Evolutionary conservation across 2,888 invertebrate genomes (phyloP).

Genomic region (Tryphoninae sp.): DNA sequence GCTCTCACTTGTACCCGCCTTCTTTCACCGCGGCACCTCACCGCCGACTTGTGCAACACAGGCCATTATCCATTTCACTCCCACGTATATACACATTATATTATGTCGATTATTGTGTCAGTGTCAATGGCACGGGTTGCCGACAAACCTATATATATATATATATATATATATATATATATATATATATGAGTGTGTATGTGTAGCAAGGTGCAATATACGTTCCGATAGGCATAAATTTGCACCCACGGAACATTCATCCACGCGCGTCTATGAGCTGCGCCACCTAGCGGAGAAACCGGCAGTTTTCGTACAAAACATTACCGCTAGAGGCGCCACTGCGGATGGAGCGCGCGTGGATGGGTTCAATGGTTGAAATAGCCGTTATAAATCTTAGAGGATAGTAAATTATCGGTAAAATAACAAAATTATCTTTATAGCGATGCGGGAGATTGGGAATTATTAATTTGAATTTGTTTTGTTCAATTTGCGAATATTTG

Average conservation of each 20-base stretch:
- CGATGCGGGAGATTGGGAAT: too few species aligned
- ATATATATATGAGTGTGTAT: not conserved
- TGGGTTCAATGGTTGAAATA: too few species aligned
- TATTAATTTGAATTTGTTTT: too few species aligned
- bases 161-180: not conserved
- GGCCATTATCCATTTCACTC: slow-evolving; percentile 67
- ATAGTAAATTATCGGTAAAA: too few species aligned
- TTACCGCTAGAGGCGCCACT: too few species aligned
- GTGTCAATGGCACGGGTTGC: slow-evolving; percentile 77
- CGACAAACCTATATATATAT: not conserved
- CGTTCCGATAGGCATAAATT: not conserved
- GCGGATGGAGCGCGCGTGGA: too few species aligned
- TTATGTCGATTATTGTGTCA: slow-evolving; percentile 75
- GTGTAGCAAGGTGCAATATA: not conserved
- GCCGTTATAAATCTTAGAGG: too few species aligned
- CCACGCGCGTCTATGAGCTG: not conserved
- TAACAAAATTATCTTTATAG: too few species aligned
- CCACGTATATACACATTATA: slow-evolving; percentile 65
- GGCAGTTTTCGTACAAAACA: too few species aligned
- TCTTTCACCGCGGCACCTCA: slow-evolving; percentile 43
- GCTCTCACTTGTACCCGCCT: slow-evolving; percentile 53
- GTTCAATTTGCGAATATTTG: too few species aligned
- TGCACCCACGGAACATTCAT: not conserved
- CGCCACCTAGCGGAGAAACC: not conserved
- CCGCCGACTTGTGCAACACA: slow-evolving; percentile 46